Evolutionary conservation across 1,140 invertebrate genomes (phyloP), one percentile per base, ranked within the genome.

Genomic region (Camponotus floridanus): DNA sequence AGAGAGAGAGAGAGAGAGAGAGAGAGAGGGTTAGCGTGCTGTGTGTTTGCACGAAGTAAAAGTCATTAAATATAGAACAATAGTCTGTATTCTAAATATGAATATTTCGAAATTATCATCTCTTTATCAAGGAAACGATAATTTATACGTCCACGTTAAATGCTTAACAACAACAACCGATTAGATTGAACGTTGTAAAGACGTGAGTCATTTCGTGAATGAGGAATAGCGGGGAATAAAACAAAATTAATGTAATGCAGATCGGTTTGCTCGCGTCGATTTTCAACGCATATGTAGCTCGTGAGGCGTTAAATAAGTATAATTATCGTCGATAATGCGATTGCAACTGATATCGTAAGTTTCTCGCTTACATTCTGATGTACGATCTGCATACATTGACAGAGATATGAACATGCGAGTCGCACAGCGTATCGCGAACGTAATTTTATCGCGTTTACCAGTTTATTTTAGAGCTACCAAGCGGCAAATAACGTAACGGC

Each of bases 1-100:
- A 9, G 9, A 45, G 85, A 88, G 87, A 57, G 83, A 85, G 76
- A 88, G 88, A 88, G 68, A 15, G 48, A 13, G 42, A 9, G 11
- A 45, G 42, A 39, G 36, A 36, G 36, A 36, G 36, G 2, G 67
- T 71, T 48, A 42, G 39, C 7, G 55, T 55, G 55, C 8, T 61
- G 55, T 61, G 18, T 61, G 55, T 61, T 62, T 74, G 55, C n/a
- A n/a, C n/a, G 13, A 13, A 42, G 18, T n/a, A 26, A 73, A 39
- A 83, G 39, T 83, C 71, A 67, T 81, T 83, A 83, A 83, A 71
- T 73, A 74, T 62, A 3, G 68, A 74, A 83, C 57, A 73, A 74
- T 83, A 73, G 39, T 36, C 31, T 8, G 15, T 13, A 26, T 33
- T 83, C 13, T 81, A 15, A 71, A 71, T 81, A 55, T 57, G 21